Conservation (phyloP, 2,113 vertebrate genomes). For the Thymallus thymallus region DNA sequence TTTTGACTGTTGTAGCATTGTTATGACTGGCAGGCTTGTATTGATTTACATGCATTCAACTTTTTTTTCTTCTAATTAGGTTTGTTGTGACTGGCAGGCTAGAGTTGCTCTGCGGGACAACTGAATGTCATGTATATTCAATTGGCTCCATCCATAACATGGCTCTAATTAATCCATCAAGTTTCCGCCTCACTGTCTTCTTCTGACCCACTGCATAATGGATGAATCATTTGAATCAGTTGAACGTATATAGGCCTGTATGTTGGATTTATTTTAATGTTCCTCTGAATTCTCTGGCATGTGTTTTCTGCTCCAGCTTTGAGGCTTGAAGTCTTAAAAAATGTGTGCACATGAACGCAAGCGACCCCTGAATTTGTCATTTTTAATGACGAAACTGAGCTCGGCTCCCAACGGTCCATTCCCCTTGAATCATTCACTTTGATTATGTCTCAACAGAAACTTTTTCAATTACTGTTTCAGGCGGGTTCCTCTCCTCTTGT, state of each 20-base stretch:
- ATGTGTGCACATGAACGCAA: slow-evolving; percentile 29
- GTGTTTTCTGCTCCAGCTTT: neutral
- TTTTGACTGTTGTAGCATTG: neutral
- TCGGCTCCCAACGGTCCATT: slow-evolving; percentile 9
- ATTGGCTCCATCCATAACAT: neutral
- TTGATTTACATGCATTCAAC: no score
- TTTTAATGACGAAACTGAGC: slow-evolving; percentile 25
- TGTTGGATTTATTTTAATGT: slow-evolving; percentile 37
- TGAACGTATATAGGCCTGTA: neutral
- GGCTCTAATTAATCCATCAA: slow-evolving; percentile 13
- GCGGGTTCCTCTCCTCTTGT: slow-evolving; percentile 14
- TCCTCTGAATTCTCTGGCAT: slow-evolving; percentile 29
- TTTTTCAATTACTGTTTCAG: slow-evolving; percentile 21
- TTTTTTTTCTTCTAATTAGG: no score
- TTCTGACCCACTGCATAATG: slow-evolving; percentile 34
- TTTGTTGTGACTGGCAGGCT: no score
- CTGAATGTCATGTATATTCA: neutral
- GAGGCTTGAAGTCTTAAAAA: slow-evolving; percentile 16
- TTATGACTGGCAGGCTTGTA: neutral
- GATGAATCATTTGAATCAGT: slow-evolving; percentile 28
- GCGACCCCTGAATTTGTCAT: neutral
- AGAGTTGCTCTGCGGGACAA: slow-evolving; percentile 6
- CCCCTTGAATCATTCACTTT: slow-evolving; percentile 17
- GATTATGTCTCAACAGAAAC: slow-evolving; percentile 17
- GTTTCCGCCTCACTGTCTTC: neutral